Base-by-base conservation (phyloP, 1,140 invertebrate species). In the Drosophila asahinai region DNA sequence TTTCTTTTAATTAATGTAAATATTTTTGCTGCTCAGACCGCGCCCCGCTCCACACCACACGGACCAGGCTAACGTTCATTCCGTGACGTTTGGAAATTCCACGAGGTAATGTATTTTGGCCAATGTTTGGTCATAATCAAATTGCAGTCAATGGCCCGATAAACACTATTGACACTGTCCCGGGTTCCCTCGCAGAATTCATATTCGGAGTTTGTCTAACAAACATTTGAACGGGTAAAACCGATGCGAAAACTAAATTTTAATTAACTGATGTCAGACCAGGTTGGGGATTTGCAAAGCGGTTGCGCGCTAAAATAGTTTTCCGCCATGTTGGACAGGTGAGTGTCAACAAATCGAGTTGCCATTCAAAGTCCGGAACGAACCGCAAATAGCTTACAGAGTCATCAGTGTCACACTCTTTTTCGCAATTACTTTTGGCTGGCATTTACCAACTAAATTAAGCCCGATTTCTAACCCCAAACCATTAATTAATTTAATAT, bases 1-100 rank as follows among this genome's bases (percentile, higher is more conserved):
- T 65, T 73, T 81, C 62, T 84, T 79, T 89, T 87, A 89, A 87
- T 89, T 89, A 87, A 84, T 81, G 73, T 68, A 83, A 83, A 87
- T 79, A 87, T 89, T 81, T 78, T 49, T 30, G 36, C 15, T 55
- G 25, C 75, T 64, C 51, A 51, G 43, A 33, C 17, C 55, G 36
- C 30, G 27, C 47, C 0, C 47, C 47, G 36, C 59, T 27, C 30
- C 4, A 33, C 57, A 47, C 49, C 25, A 12, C 43, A 25, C 22
- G 6, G 43, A 47, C n/a, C 49, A 15, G 40, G 52, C 38, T 48
- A 66, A 72, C 59, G 59, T n/a, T n/a, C 55, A 68, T 30, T 48
- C 14, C 15, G 27, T 57, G 40, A 36, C 38, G 25, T 40, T 12
- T 36, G 27, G 12, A 45, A 61, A 48, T 47, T 65, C 42, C 38